phyloP scores from a whole-genome alignment of 1,140 invertebrate species.

The Globodera ellingtonae region DNA sequence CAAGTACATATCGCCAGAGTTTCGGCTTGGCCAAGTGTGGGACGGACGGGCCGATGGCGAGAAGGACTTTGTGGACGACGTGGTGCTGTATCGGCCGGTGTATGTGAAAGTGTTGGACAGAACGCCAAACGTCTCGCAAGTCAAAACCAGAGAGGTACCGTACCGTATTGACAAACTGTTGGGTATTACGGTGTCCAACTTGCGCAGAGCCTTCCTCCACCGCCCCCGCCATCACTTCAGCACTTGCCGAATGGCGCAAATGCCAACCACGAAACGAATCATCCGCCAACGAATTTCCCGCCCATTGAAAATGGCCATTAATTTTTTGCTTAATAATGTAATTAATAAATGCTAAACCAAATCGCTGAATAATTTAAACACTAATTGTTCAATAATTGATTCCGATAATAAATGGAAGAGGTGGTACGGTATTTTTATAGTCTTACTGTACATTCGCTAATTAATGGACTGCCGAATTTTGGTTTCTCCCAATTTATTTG shows the following conservation, averaged over 20 bases:
- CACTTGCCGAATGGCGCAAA: neutral
- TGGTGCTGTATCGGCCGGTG: constrained; percentile 60
- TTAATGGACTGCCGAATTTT: no score
- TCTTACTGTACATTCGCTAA: no score
- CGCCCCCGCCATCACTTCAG: neutral
- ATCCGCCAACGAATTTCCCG: neutral
- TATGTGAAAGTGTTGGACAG: constrained; percentile 59
- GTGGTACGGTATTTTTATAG: no score
- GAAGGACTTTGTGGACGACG: constrained; percentile 54
- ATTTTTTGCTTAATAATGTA: neutral
- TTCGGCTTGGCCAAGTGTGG: constrained; percentile 80
- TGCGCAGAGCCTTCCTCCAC: neutral
- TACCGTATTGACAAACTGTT: neutral
- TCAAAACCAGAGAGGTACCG: neutral
- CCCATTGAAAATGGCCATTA: neutral
- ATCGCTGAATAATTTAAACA: neutral
- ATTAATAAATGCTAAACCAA: neutral
- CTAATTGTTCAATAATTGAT: no score
- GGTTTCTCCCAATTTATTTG: no score
- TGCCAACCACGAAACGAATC: neutral
- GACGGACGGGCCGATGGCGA: constrained; percentile 67
- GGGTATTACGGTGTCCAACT: neutral
- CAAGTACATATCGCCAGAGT: constrained; percentile 80
- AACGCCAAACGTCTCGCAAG: neutral
- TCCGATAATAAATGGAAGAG: no score